Evolutionary conservation across 2,888 invertebrate species (phyloP), one percentile per base, ranked within the genome.

Genomic region (Adelognathus sp.): DNA sequence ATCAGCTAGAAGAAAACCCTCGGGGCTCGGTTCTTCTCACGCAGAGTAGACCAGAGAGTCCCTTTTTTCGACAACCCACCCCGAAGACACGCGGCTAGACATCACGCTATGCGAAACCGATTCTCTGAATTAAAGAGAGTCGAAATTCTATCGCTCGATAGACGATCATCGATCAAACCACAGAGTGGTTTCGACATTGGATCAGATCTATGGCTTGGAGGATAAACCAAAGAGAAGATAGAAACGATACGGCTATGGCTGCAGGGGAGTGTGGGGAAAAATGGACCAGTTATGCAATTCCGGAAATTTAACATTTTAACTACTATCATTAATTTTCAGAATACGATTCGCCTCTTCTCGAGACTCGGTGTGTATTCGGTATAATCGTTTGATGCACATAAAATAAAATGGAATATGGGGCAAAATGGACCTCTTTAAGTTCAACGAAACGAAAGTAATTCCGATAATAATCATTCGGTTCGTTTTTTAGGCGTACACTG

Each of bases 1-100:
- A n/a, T n/a, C n/a, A 36, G 61, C 41, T 24, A 24, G 24, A n/a
- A 27, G 58, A 50, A 24, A 24, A 60, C 69, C 76, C 72, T 61
- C 50, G 73, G 79, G 79, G 76, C 56, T 58, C 60, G 64, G 69
- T 46, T 73, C 76, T 76, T 78, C 78, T 81, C 72, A 72, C 72
- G 78, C 75, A 72, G 52, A 60, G 36, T 31, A 58, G 27, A n/a
- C 7, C 46, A 54, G 56, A 46, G 27, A 64, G 64, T 66, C 76
- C 71, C 31, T 61, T 46, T 60, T 41, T 64, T 64, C 52, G 46
- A 63, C 31, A 46, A 54, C 50, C 44, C 41, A 36, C 63, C 63
- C 58, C 69, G 14, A 72, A 72, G 50, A 60, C 33, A 44, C 54
- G 52, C 41, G 39, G 50, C 50, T 24, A 58, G 5, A 24, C 61